These are phyloP conservation scores for Cairina moschata DNA, from an alignment of 2,113 vertebrate species.

Conservation along the genomic window DNA sequence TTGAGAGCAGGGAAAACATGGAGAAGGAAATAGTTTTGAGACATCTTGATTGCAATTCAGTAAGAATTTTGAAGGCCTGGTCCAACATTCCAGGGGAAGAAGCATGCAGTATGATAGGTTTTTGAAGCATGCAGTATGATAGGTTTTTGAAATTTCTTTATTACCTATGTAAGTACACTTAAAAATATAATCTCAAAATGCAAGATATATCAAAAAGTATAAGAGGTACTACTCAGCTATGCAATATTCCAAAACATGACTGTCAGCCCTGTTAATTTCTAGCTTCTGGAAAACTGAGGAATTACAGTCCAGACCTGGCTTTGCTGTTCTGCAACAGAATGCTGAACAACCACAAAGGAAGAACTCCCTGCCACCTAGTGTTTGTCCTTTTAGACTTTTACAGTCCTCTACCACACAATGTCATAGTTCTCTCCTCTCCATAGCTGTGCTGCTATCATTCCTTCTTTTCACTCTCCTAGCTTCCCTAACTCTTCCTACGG, in stretches of 20 bases:
- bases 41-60: not conserved
- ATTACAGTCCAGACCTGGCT: not conserved
- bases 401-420: not conserved
- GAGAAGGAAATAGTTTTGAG: not conserved
- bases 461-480: not conserved
- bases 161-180: not conserved
- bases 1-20: not conserved
- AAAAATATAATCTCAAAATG: not conserved
- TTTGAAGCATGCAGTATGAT: not conserved
- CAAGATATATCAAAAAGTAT: not conserved
- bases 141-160: not conserved
- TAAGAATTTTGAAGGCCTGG: not conserved
- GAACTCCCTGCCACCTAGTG: not conserved
- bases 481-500: not conserved
- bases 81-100: not conserved
- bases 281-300: not conserved
- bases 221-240: not conserved
- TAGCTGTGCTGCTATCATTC: not conserved
- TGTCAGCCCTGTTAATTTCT: not conserved
- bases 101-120: not conserved
- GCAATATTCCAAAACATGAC: not conserved
- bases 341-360: not conserved
- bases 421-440: not conserved
- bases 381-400: not conserved
- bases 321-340: not conserved